phyloP scores from a whole-genome alignment of 2,888 invertebrate genomes.

The Acanthococcus lagerstroemiae region DNA sequence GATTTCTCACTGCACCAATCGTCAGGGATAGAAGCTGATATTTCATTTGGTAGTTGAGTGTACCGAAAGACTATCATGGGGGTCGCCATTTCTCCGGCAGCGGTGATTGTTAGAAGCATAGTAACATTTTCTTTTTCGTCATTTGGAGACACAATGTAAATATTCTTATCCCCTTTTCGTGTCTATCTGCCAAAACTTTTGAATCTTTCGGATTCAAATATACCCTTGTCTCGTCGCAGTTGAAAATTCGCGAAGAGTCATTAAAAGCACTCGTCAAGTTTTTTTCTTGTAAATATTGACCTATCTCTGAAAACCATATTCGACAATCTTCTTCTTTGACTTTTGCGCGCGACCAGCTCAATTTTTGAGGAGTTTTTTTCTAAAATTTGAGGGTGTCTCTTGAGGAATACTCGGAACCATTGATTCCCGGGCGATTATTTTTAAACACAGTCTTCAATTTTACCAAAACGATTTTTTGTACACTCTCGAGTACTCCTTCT shows the following conservation, averaged over 20 bases:
- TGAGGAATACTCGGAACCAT: conserved; percentile 1
- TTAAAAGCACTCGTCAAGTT: neutral
- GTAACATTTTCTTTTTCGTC: conserved; percentile 8
- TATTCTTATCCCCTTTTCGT: conserved; percentile 9
- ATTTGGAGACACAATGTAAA: neutral
- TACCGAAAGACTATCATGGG: conserved; percentile 34
- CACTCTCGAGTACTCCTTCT: neutral
- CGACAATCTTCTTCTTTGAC: neutral
- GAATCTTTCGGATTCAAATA: neutral
- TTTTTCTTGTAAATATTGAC: neutral
- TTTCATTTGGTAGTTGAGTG: conserved; percentile 33
- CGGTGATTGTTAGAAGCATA: conserved; percentile 34
- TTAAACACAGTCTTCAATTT: neutral
- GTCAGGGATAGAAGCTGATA: conserved; percentile 34
- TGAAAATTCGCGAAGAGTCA: neutral
- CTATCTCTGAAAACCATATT: conserved; percentile 1
- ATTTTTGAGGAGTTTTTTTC: neutral
- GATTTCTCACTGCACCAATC: conserved; percentile 34
- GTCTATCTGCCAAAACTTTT: neutral
- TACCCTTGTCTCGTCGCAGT: conserved; percentile 1
- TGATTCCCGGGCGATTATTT: conserved; percentile 9
- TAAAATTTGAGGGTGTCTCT: conserved; percentile 5
- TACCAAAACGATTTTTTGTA: neutral
- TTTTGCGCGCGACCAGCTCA: neutral
- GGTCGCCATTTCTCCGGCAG: conserved; percentile 35